Conservation (phyloP, 1,140 invertebrate species). For the Eulimnadia texana region DNA sequence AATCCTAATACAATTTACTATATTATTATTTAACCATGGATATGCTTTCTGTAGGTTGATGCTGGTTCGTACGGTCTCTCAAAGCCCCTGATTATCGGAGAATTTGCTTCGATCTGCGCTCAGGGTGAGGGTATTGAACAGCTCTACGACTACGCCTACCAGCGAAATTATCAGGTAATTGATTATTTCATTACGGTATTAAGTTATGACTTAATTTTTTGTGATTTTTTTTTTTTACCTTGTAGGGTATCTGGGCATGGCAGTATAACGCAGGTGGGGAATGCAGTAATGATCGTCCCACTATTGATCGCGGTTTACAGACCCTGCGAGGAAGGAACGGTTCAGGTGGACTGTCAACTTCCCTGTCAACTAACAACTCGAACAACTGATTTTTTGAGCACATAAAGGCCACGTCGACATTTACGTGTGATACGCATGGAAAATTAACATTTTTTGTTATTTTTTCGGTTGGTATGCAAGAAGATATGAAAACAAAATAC, state of each 20-base stretch:
- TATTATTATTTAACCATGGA: no score
- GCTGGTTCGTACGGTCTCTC: constrained; percentile 23
- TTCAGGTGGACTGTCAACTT: not conserved
- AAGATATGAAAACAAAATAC: no score
- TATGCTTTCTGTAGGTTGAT: constrained; percentile 26
- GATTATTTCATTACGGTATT: not conserved
- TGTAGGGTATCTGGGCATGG: constrained; percentile 28
- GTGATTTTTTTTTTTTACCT: not conserved
- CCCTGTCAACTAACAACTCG: not conserved
- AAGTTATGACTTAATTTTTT: not conserved
- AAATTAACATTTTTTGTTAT: no score
- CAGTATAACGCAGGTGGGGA: constrained; percentile 25
- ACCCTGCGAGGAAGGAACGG: constrained; percentile 15
- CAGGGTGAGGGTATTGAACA: constrained; percentile 22
- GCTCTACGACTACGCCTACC: constrained; percentile 27
- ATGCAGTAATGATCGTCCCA: constrained; percentile 22
- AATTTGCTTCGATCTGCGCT: constrained; percentile 25
- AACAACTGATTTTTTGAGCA: not conserved
- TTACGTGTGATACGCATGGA: no score
- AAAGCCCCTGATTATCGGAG: constrained; percentile 31
- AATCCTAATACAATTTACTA: no score
- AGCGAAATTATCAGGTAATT: constrained; percentile 26
- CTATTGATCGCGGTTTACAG: constrained; percentile 23
- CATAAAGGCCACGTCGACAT: no score
- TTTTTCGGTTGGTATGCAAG: no score